Evolutionary conservation across 35 echinoderm and acorn worm genomes (phyloP), one percentile per base, ranked within the genome.

Genomic region (Heliocidaris tuberculata): DNA sequence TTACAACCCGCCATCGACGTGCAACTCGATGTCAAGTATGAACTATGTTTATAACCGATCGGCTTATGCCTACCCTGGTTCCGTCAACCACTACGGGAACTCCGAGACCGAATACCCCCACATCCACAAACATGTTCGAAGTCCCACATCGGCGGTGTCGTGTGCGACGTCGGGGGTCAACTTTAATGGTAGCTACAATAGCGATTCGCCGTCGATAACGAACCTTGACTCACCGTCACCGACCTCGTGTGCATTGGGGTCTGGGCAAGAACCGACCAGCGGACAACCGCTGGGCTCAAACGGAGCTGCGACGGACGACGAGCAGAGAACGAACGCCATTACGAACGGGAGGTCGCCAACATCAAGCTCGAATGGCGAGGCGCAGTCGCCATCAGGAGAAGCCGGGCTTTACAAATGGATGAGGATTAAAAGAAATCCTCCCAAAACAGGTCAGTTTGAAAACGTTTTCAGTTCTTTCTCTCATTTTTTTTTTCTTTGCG

Each of bases 351-450:
- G 91, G 48, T 52, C 47, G 47, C 50, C 91, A n/a, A 93, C 91
- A 49, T 93, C 91, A 59, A 93, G 48, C 50, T 49, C 91, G n/a
- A 93, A 93, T 30, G 91, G 91, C 48, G 91, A 93, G 91, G 91
- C 47, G 31, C 87, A 89, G 87, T 93, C 91, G 50, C 91, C 91
- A 52, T 48, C 91, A 30, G 91, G 91, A 11, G 91, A 93, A 59
- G 91, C 48, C 0, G 91, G 91, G 19, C 91, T 93, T 48, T 93
- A 93, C 91, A 93, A 93, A 59, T 93, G 91, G 91, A 93, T 93
- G 91, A 93, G 91, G 91, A 93, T 93, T 31, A 93, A 93, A 48
- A 93, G 91, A 93, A 93, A 93, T 93, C 91, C 91, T 49, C 91
- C 91, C 48, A 93, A 93, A 93, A 93, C 91, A 93, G 91, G 91